These are phyloP conservation scores for Catotricha subobsoleta DNA, from an alignment of 2,888 invertebrate genomes.

Conservation along the genomic window DNA sequence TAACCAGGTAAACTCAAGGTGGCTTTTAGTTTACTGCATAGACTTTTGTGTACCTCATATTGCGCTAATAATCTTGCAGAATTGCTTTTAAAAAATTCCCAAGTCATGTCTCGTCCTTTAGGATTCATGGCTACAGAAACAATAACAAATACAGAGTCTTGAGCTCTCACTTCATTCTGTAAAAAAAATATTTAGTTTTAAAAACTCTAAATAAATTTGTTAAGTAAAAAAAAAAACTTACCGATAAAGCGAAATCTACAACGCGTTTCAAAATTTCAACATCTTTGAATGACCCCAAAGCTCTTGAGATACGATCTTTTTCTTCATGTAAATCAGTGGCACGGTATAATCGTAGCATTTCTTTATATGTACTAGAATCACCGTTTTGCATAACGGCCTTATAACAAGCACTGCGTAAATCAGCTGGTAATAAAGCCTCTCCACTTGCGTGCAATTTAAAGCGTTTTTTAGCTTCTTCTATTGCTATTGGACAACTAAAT, in stretches of 20 bases:
- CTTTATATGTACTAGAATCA: slow-evolving; percentile 51
- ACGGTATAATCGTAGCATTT: slow-evolving; percentile 63
- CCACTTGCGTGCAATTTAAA: slow-evolving; percentile 49
- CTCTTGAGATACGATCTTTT: slow-evolving; percentile 72
- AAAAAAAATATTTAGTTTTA: slow-evolving; percentile 9
- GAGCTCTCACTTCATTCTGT: slow-evolving; percentile 74
- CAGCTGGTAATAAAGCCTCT: slow-evolving; percentile 51
- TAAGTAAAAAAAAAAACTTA: slow-evolving; percentile 23
- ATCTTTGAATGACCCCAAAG: slow-evolving; percentile 65
- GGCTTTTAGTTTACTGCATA: too few species aligned
- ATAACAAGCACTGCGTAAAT: slow-evolving; percentile 73
- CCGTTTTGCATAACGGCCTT: slow-evolving; percentile 57
- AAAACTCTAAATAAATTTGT: neutral
- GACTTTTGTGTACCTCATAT: slow-evolving; percentile 40
- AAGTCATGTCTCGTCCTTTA: slow-evolving; percentile 68
- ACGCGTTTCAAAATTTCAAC: slow-evolving; percentile 51
- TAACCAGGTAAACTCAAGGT: neutral
- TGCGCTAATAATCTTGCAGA: slow-evolving; percentile 57
- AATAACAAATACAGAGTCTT: slow-evolving; percentile 81
- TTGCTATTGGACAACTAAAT: slow-evolving; percentile 58
- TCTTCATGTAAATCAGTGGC: slow-evolving; percentile 83
- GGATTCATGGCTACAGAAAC: slow-evolving; percentile 67
- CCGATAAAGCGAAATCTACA: slow-evolving; percentile 65
- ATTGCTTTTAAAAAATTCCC: slow-evolving; percentile 80
- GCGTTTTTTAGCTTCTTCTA: slow-evolving; percentile 54